A percentile compares a stretch with the other conserved stretches of the same genome.
phyloP scores from a whole-genome alignment of 2,113 vertebrate species.

The Condylura cristata region DNA sequence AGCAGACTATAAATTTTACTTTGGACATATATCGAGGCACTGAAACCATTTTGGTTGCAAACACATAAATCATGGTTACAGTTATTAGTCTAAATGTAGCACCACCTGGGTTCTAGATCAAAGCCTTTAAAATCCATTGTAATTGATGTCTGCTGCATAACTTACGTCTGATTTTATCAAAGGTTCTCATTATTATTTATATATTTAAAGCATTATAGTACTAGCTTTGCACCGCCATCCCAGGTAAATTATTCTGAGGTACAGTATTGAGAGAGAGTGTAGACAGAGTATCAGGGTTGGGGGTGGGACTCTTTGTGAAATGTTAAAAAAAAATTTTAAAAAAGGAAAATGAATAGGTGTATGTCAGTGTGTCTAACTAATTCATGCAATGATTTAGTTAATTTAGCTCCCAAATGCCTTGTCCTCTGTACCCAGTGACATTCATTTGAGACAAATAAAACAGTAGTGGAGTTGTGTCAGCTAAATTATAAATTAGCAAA shows the following conservation, averaged over 20 bases:
- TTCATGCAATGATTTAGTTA: constrained; percentile 26
- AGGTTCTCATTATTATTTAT: constrained; percentile 88
- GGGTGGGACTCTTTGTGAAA: background rate
- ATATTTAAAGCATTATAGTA: constrained; percentile 81
- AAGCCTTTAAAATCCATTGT: constrained; percentile 89
- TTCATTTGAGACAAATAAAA: constrained; percentile 66
- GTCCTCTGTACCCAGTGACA: constrained; percentile 56
- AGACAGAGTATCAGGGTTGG: background rate
- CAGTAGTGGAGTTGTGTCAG: background rate
- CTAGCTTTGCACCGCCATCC: constrained; percentile 74
- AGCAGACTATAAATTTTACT: constrained; percentile 90
- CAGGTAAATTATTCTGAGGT: constrained; percentile 75
- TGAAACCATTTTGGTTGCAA: constrained; percentile 87
- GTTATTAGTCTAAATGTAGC: constrained; percentile 90
- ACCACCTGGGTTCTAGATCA: constrained; percentile 88
- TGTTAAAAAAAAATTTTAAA: background rate
- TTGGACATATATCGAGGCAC: constrained; percentile 88
- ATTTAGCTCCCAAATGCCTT: constrained; percentile 65
- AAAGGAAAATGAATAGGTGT: background rate
- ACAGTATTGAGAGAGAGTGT: background rate
- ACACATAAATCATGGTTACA: constrained; percentile 90
- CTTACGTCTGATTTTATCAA: constrained; percentile 88
- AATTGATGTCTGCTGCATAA: constrained; percentile 87
- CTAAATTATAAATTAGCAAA: constrained; percentile 35
- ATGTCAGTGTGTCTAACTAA: constrained; percentile 28